phyloP scores from a whole-genome alignment of 2,113 vertebrate genomes.

The Forbesichthys agassizii region DNA sequence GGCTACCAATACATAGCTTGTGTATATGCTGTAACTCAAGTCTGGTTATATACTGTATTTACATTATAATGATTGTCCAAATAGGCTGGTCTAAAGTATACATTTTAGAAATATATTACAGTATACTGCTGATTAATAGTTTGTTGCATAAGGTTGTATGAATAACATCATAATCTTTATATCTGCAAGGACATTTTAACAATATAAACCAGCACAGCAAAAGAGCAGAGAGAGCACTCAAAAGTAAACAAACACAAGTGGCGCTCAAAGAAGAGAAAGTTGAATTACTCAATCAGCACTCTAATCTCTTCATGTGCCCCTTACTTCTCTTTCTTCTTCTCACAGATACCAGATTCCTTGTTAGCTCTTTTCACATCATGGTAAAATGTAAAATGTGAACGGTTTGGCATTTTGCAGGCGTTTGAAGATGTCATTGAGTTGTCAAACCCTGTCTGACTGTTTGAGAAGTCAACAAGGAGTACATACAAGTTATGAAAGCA shows the following conservation, averaged over 20 bases:
- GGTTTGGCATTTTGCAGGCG: not conserved
- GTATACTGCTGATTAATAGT: too few relatives aligned
- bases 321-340: constrained; percentile 25
- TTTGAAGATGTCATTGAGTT: not conserved
- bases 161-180: too few relatives aligned
- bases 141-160: too few relatives aligned
- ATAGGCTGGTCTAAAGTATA: too few relatives aligned
- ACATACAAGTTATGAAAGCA: too few relatives aligned
- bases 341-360: constrained; percentile 12
- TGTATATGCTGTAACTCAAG: too few relatives aligned
- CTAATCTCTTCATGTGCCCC: constrained; percentile 39
- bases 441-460: not conserved
- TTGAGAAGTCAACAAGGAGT: not conserved
- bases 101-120: too few relatives aligned
- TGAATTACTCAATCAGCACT: constrained; percentile 34
- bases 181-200: not conserved
- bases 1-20: too few relatives aligned
- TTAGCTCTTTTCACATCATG: constrained; percentile 1
- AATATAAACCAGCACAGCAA: not conserved
- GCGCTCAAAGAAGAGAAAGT: constrained; percentile 50
- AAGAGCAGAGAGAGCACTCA: not conserved
- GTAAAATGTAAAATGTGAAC: constrained; percentile 14
- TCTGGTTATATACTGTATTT: too few relatives aligned
- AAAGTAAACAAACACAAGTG: constrained; percentile 44
- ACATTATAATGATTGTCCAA: too few relatives aligned